Base-by-base conservation (phyloP, 2,797 vertebrate genomes). In the Platalea minor region DNA sequence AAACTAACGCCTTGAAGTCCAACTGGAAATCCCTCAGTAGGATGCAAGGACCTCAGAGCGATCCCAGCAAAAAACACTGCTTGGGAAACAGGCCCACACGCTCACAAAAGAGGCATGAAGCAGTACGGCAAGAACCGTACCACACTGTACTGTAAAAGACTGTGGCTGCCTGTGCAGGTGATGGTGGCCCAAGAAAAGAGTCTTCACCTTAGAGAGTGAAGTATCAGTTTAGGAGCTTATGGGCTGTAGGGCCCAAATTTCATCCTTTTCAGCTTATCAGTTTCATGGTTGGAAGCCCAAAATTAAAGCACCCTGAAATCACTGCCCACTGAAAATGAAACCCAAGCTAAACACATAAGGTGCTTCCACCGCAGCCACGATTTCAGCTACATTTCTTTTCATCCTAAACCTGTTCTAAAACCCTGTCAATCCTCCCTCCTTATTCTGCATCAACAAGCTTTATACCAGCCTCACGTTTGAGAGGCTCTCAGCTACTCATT, bases 31-130 rank as follows among this genome's bases (percentile, higher is more conserved):
- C 18, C 17, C 24, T 17, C 7, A 4, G 31, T 12, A 76, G 48
- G 26, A 84, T 20, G 13, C 51, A n/a, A 1, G 4, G 41, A 57
- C 35, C 28, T 54, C 4, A 0, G 61, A 78, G 50, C 0, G 2
- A 72, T 75, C 64, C 57, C 72, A 76, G 54, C 17, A 81, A 76
- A 46, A 80, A 88, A 17, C 43, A 17, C 41, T 50, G 61, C 54
- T 64, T 46, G 63, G 53, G 59, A 86, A 80, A 17, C 28, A 68
- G 39, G 24, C 17, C 48, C 51, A 48, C 41, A 37, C 4, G 3
- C n/a, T 51, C 24, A 17, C 0, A 0, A 3, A 24, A 45, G 26
- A 85, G 41, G 43, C 24, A 20, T 2, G 26, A 69, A 74, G 64
- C 28, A 56, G 10, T 2, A 7, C 4, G 11, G 39, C 31, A 61